Base-by-base conservation (phyloP, 2,888 invertebrate species). In the Drosophila siamana region DNA sequence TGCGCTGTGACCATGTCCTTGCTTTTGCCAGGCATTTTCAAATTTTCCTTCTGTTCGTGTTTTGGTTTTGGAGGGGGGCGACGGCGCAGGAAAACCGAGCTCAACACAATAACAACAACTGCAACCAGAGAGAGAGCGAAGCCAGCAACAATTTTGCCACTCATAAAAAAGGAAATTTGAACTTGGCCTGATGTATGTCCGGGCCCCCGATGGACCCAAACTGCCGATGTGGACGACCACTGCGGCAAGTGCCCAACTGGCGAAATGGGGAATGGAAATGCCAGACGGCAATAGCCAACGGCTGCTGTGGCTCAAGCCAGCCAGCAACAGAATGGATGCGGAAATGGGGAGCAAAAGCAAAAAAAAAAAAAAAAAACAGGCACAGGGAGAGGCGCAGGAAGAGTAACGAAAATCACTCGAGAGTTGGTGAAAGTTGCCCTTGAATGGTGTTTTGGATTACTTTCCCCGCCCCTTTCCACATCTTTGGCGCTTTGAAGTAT, bases 81-180 rank as follows among this genome's bases (percentile, higher is more conserved):
- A n/a, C n/a, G n/a, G n/a, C 4, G 4, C 15, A 30, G 40, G 36
- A 62, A 74, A 84, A 64, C 66, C 50, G 64, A 52, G 63, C 68
- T 56, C 65, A 71, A 87, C 19, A 87, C 78, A 81, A 85, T 72
- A 77, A 57, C 44, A 70, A 64, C 66, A 69, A 61, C 46, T 71
- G 43, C 43, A 66, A 63, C 33, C 43, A 15, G n/a, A 50, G 55
- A 43, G 24, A 11, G 4, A 30, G 33, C 28, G 19, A n/a, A 41
- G 51, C 24, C 66, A 73, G 64, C 88, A 84, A 88, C 86, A 83
- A 83, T 88, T 82, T 82, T 73, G 77, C 72, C 69, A 88, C 84
- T 83, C 81, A 86, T 80, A 83, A 88, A 84, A 88, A 83, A 88
- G 82, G 82, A 86, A 85, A 89, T 85, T 89, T 89, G 89, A 87